Evolutionary conservation across 2,888 invertebrate genomes (phyloP).

Genomic region (Chaetoderma sp.): DNA sequence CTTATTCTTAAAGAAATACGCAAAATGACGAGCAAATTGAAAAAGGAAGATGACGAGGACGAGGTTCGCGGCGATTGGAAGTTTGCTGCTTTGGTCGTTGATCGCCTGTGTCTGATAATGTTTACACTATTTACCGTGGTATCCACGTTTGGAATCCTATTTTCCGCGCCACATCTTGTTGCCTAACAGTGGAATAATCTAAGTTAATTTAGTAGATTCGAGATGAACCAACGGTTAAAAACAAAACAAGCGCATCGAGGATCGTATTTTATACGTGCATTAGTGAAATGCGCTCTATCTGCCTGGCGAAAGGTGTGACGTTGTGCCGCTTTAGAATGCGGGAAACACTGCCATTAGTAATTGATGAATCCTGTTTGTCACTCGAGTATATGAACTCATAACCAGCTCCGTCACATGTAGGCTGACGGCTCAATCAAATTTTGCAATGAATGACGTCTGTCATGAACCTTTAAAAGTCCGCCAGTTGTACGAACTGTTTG

Average conservation of each 20-base stretch:
- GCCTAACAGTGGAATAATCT: conserved; percentile 40
- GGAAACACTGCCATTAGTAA: no score
- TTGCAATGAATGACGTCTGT: no score
- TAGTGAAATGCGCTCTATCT: neutral
- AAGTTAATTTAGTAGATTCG: neutral
- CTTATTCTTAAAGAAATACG: conserved; percentile 94
- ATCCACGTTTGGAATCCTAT: conserved; percentile 74
- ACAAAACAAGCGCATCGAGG: neutral
- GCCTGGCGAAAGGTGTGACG: neutral
- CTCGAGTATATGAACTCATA: no score
- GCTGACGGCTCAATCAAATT: no score
- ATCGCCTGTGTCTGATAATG: conserved; percentile 95
- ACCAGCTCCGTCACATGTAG: no score
- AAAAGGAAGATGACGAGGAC: conserved; percentile 93
- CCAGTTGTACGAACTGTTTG: no score
- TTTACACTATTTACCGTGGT: conserved; percentile 82
- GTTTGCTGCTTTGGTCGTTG: conserved; percentile 98
- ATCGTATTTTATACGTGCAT: conserved; percentile 3
- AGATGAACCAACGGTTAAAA: neutral
- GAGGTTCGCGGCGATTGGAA: conserved; percentile 97
- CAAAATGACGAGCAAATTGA: conserved; percentile 92
- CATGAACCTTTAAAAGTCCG: no score
- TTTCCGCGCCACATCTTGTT: conserved; percentile 62
- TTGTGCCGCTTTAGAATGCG: no score
- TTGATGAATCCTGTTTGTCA: no score